Evolutionary conservation across 2,113 vertebrate genomes (phyloP).

Genomic region (Sinocyclocheilus anshuiensis): DNA sequence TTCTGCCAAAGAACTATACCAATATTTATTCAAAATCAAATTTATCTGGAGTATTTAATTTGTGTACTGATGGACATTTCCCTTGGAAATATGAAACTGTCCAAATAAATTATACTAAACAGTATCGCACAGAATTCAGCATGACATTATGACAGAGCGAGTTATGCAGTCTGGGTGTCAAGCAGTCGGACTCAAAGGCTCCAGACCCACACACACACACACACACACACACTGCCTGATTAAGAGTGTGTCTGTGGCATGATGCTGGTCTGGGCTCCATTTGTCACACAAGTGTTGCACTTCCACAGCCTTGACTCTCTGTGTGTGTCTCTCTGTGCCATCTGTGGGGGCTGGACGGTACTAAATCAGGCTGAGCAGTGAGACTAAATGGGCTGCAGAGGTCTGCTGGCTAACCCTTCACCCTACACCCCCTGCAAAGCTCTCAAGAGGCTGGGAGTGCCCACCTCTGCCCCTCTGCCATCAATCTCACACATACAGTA

Average conservation of each 20-base stretch:
- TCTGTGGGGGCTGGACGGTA: conserved; percentile 36
- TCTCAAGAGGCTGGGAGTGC: conserved; percentile 7
- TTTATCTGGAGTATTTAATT: not conserved
- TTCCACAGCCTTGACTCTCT: not conserved
- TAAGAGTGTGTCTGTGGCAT: conserved; percentile 45
- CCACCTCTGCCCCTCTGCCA: not conserved
- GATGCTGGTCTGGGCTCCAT: conserved; percentile 44
- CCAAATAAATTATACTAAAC: conserved; percentile 28
- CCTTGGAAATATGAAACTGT: conserved; percentile 24
- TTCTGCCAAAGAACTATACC: not conserved
- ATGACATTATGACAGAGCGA: conserved; percentile 18
- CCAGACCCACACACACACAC: conserved; percentile 23
- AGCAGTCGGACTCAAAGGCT: conserved; percentile 21
- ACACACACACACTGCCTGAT: conserved; percentile 25
- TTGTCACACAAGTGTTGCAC: conserved; percentile 50
- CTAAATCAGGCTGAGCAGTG: conserved; percentile 35
- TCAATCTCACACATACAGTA: conserved; percentile 33
- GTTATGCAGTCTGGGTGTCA: conserved; percentile 39
- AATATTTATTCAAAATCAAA: not conserved
- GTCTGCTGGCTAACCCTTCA: conserved; percentile 28
- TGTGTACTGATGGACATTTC: not conserved
- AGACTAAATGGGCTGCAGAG: conserved; percentile 17
- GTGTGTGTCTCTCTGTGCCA: conserved; percentile 29
- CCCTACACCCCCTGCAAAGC: not conserved
- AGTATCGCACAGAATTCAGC: conserved; percentile 6